These are phyloP conservation scores for Platyscapa corneri DNA, from an alignment of 1,140 invertebrate species.

Conservation along the genomic window DNA sequence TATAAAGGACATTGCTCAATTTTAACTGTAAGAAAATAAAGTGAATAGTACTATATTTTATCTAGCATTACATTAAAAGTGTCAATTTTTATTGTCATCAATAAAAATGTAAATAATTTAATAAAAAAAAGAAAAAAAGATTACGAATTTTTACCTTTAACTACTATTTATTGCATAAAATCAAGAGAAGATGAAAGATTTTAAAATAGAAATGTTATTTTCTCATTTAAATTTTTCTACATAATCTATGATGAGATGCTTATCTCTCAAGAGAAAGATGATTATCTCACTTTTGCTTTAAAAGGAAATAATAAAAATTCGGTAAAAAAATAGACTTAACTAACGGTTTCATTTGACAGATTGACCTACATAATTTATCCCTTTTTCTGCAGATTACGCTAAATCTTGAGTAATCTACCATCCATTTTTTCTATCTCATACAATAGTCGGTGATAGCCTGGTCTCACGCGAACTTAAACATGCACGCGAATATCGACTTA, in stretches of 20 bases:
- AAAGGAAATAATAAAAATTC: background rate
- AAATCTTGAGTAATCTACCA: slow-evolving; percentile 40
- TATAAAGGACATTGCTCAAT: background rate
- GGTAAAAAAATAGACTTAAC: background rate
- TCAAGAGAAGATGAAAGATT: background rate
- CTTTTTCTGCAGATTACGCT: background rate
- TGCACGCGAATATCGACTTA: slow-evolving; percentile 50
- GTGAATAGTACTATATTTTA: background rate
- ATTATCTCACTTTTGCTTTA: background rate
- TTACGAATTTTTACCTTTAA: background rate
- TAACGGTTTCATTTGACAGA: slow-evolving; percentile 13
- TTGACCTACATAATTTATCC: slow-evolving; percentile 36
- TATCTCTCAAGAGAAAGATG: background rate
- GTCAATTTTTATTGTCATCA: slow-evolving; percentile 22
- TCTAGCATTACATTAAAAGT: slow-evolving; percentile 20
- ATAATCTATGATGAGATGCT: slow-evolving; percentile 23
- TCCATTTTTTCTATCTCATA: slow-evolving; percentile 26
- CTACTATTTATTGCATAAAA: background rate
- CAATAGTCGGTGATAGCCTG: slow-evolving; percentile 14
- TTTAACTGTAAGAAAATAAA: background rate
- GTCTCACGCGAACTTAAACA: slow-evolving; percentile 42
- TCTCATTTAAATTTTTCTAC: slow-evolving; percentile 32
- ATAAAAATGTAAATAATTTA: slow-evolving; percentile 44
- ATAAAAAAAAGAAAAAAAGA: slow-evolving; percentile 9
- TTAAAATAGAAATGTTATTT: slow-evolving; percentile 28